A percentile compares a stretch with the other conserved stretches of the same genome.
Evolutionary conservation across 1,140 invertebrate genomes (phyloP).

Genomic region (Drosophila willistoni): DNA sequence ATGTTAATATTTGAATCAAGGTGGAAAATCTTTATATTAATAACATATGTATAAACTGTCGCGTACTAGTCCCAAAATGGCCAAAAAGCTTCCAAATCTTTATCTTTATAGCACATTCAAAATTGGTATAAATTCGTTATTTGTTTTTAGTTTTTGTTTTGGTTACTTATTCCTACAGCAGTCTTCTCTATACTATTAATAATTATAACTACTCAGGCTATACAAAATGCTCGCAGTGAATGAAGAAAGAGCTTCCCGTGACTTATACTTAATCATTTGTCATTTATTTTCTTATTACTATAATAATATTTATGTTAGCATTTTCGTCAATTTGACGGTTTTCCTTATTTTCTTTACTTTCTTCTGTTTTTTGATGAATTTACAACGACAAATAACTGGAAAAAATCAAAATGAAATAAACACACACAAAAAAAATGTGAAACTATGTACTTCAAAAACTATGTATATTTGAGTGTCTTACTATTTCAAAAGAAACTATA

Average conservation of each 20-base stretch:
- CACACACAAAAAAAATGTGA: conserved; percentile 6
- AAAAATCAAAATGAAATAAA: conserved; percentile 20
- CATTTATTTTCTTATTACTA: conserved; percentile 23
- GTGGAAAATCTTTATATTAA: conserved; percentile 8
- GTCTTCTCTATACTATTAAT: background rate
- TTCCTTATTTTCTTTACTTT: background rate
- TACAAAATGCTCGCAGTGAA: background rate
- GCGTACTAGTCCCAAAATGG: conserved; percentile 67
- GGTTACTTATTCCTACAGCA: background rate
- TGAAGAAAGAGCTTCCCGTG: background rate
- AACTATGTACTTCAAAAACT: conserved; percentile 56
- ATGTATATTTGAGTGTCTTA: conserved; percentile 60
- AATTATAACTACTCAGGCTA: background rate
- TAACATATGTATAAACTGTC: conserved; percentile 60
- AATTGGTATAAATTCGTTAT: background rate
- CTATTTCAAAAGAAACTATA: conserved; percentile 31
- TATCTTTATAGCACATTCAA: conserved; percentile 2
- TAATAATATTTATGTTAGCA: conserved; percentile 35
- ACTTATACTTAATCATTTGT: background rate
- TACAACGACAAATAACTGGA: conserved; percentile 24
- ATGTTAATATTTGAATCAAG: too few relatives aligned
- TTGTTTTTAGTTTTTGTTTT: background rate
- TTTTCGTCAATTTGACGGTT: conserved; percentile 32
- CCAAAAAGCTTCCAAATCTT: conserved; percentile 46
- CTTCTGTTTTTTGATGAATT: conserved; percentile 27